Conservation (phyloP, 2,888 invertebrate species). For the Apamea epomidion region DNA sequence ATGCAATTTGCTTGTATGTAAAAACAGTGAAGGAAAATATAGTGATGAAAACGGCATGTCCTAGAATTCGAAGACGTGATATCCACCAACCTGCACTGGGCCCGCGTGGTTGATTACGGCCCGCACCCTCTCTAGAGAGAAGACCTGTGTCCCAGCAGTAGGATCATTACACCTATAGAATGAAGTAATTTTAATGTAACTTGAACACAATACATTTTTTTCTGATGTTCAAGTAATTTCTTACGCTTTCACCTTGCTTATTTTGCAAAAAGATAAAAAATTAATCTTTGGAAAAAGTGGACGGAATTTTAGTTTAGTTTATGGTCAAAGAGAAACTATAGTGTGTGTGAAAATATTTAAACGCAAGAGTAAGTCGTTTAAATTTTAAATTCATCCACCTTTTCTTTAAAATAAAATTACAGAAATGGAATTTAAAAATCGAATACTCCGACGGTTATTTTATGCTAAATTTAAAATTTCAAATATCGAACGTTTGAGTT, state of each 20-base stretch:
- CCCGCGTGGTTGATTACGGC: no score
- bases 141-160: background rate
- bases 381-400: conserved; percentile 25
- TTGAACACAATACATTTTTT: background rate
- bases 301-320: background rate
- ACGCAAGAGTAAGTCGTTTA: conserved; percentile 19
- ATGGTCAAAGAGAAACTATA: background rate
- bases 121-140: no score
- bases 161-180: background rate
- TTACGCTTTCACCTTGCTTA: background rate
- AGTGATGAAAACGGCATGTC: no score
- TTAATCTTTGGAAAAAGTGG: background rate
- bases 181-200: background rate
- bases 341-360: conserved; percentile 25
- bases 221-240: background rate
- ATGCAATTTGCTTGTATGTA: no score
- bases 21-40: no score
- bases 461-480: conserved; percentile 86
- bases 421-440: conserved; percentile 55
- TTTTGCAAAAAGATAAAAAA: background rate
- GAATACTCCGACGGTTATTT: conserved; percentile 74
- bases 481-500: conserved; percentile 87
- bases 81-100: no score
- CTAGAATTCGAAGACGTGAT: no score
- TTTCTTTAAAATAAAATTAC: conserved; percentile 39